Evolutionary conservation across 2,113 vertebrate genomes (phyloP).

Genomic region (Oncorhynchus nerka): DNA sequence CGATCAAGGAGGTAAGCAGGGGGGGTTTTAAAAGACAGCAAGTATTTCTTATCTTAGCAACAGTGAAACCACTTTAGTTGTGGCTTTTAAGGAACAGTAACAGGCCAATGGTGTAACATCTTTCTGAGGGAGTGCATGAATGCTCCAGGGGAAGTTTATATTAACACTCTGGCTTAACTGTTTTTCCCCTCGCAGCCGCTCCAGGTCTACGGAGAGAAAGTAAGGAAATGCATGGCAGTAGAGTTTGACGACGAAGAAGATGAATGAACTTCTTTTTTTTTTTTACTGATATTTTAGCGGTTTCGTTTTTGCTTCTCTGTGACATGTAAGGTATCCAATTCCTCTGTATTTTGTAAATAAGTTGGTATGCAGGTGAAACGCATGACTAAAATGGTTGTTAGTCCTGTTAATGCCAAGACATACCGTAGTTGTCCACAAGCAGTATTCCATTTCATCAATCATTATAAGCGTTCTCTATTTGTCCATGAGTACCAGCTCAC

Average conservation of each 20-base stretch:
- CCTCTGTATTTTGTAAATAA: slow-evolving; percentile 37
- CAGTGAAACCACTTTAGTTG: too few relatives aligned
- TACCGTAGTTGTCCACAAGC: slow-evolving; percentile 28
- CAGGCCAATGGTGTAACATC: too few relatives aligned
- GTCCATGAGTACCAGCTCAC: slow-evolving; percentile 52
- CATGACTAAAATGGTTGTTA: slow-evolving; percentile 15
- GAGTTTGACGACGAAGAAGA: slow-evolving; percentile 32
- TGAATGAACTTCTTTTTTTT: slow-evolving; percentile 8
- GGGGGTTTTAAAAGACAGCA: too few relatives aligned
- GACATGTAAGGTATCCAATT: slow-evolving; percentile 24
- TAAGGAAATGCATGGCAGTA: slow-evolving; percentile 56
- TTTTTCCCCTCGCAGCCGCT: slow-evolving; percentile 76
- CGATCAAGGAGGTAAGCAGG: slow-evolving; percentile 90
- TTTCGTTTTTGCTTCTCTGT: slow-evolving; percentile 34
- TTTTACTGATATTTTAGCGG: slow-evolving; percentile 62
- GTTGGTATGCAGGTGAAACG: slow-evolving; percentile 43
- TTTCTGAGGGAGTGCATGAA: background rate
- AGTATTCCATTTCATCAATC: slow-evolving; percentile 64
- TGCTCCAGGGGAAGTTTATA: background rate
- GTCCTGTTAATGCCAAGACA: slow-evolving; percentile 24
- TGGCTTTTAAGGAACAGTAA: too few relatives aligned
- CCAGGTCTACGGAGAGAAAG: slow-evolving; percentile 95
- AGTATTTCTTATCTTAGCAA: too few relatives aligned
- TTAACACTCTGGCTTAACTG: background rate
- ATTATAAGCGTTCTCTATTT: slow-evolving; percentile 29